These are phyloP conservation scores for Dendroctonus valens DNA, from an alignment of 1,140 invertebrate species.

Conservation along the genomic window DNA sequence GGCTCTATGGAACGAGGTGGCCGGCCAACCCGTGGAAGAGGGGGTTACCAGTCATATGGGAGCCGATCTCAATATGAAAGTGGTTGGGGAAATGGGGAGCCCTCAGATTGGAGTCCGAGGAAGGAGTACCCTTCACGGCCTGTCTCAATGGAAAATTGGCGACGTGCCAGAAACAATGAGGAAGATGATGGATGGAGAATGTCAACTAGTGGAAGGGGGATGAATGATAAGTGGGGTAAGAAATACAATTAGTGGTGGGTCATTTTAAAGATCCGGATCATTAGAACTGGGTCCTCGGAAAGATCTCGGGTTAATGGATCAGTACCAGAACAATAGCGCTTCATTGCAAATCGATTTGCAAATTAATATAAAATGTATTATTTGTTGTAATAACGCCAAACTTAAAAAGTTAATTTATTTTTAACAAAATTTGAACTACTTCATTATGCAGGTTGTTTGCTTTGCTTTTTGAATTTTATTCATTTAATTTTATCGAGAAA, in stretches of 20 bases:
- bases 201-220: constrained; percentile 33
- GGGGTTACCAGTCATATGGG: constrained; percentile 58
- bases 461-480: too few relatives aligned
- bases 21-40: constrained; percentile 55
- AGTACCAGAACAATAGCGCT: too few relatives aligned
- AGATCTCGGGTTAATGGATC: too few relatives aligned
- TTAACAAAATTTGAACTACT: too few relatives aligned
- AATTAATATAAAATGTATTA: too few relatives aligned
- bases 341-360: too few relatives aligned
- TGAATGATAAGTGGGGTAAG: constrained; percentile 40
- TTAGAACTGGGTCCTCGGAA: too few relatives aligned
- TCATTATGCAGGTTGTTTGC: too few relatives aligned
- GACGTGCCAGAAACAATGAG: constrained; percentile 57
- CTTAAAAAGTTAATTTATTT: too few relatives aligned
- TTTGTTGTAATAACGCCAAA: too few relatives aligned
- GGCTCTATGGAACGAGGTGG: constrained; percentile 45
- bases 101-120: constrained; percentile 63
- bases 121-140: constrained; percentile 60
- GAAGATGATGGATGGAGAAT: constrained; percentile 65
- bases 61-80: constrained; percentile 56
- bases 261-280: too few relatives aligned
- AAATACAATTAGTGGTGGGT: neutral
- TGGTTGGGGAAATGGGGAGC: constrained; percentile 57
- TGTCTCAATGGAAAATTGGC: constrained; percentile 62
- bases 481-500: too few relatives aligned